A percentile compares a stretch with the other conserved stretches of the same genome.
phyloP scores from a whole-genome alignment of 2,797 vertebrate species.

The Leptatherina wallacei region DNA sequence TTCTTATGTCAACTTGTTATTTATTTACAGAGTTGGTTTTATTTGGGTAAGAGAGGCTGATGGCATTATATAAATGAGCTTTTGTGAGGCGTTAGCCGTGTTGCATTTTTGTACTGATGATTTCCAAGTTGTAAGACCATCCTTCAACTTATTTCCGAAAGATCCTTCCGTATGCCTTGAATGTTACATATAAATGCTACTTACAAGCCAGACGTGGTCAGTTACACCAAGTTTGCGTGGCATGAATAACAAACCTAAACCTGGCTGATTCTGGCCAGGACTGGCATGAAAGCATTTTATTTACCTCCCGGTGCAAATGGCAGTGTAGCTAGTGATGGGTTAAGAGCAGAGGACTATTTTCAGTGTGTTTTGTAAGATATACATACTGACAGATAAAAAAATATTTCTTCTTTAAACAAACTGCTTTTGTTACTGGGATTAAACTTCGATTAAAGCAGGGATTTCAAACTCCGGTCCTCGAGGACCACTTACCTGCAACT shows the following conservation, averaged over 20 bases:
- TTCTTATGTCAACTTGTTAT: not conserved
- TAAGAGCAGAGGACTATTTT: too few relatives aligned
- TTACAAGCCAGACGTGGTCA: constrained; percentile 3
- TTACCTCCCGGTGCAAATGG: too few relatives aligned
- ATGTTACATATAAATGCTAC: not conserved
- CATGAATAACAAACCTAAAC: not conserved
- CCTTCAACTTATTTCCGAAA: not conserved
- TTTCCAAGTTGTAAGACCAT: not conserved
- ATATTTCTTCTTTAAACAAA: not conserved
- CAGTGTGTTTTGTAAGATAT: too few relatives aligned
- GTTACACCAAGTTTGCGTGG: constrained; percentile 2
- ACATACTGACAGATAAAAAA: too few relatives aligned
- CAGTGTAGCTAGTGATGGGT: too few relatives aligned
- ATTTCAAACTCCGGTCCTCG: not conserved
- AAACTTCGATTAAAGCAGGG: not conserved
- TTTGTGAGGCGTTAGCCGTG: not conserved
- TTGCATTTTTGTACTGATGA: not conserved
- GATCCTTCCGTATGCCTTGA: not conserved
- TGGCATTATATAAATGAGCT: not conserved
- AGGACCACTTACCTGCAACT: not conserved
- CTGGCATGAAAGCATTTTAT: not conserved
- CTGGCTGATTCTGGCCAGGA: not conserved
- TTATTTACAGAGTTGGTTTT: not conserved
- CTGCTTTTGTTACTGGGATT: not conserved
- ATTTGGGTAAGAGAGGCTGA: not conserved